Percentiles rank a stretch among this genome's conserved stretches.
Conservation (phyloP, 2,113 vertebrate genomes). For the Struthidea cinerea region DNA sequence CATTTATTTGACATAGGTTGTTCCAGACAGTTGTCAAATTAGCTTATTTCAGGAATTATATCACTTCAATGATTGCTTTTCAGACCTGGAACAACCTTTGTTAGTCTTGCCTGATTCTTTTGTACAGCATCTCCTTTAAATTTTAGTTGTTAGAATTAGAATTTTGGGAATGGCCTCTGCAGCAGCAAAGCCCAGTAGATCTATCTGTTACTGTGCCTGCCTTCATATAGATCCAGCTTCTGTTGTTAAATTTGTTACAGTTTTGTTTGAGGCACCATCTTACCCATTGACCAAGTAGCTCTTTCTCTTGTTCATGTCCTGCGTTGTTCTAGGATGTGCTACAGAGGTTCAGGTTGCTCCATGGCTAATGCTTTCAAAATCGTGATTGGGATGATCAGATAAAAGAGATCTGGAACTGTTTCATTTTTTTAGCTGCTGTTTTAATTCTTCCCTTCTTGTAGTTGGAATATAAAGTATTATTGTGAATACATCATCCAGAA, state of each 20-base stretch:
- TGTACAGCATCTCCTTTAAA: background rate
- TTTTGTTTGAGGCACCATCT: background rate
- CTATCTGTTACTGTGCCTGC: background rate
- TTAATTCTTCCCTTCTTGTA: background rate
- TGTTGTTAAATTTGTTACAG: background rate
- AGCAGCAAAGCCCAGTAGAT: background rate
- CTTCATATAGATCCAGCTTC: background rate
- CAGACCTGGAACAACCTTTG: background rate
- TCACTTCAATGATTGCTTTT: background rate
- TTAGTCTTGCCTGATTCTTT: background rate
- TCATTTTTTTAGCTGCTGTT: background rate
- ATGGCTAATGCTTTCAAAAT: background rate
- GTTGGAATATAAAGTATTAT: background rate
- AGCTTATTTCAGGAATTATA: background rate
- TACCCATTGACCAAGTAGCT: background rate
- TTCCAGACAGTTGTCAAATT: background rate
- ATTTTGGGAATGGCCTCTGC: background rate
- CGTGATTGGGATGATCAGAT: background rate
- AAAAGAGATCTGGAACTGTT: background rate
- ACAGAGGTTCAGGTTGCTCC: background rate
- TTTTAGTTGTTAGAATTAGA: background rate
- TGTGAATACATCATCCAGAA: constrained; percentile 14
- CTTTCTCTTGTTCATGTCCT: background rate
- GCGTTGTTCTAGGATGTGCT: background rate
- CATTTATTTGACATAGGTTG: background rate